Conservation (phyloP, 1,140 invertebrate species). For the Eumaeus atala region DNA sequence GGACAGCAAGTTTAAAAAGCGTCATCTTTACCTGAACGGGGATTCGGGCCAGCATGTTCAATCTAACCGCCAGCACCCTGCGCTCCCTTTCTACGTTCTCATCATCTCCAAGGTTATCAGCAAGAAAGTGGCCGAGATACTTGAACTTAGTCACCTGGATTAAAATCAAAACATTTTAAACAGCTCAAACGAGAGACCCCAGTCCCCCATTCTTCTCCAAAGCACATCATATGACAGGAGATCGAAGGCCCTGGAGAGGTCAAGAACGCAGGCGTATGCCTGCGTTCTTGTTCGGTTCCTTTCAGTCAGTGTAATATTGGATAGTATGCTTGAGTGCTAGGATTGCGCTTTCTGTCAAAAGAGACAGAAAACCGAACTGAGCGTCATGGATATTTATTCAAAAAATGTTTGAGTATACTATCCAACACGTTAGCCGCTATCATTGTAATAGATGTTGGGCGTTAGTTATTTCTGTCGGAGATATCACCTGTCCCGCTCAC, state of each 20-base stretch:
- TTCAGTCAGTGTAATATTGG: constrained; percentile 10
- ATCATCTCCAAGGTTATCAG: no score
- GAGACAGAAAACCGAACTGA: constrained; percentile 2
- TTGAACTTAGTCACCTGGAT: no score
- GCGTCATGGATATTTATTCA: constrained; percentile 6
- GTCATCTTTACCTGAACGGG: no score
- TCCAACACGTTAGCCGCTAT: constrained; percentile 4
- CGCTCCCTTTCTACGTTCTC: no score
- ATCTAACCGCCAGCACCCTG: no score
- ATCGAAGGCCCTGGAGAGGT: no score
- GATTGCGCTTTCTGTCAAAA: constrained; percentile 10
- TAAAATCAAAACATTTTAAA: constrained; percentile 14
- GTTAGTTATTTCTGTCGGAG: neutral
- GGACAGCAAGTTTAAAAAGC: no score
- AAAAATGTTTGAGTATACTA: neutral
- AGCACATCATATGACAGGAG: constrained; percentile 11
- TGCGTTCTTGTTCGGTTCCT: no score
- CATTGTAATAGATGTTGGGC: neutral
- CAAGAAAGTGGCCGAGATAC: no score
- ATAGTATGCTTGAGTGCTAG: constrained; percentile 9
- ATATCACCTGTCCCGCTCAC: neutral
- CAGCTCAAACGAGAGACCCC: constrained; percentile 5
- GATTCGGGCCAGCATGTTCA: no score
- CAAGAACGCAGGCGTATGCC: constrained; percentile 9
- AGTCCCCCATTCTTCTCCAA: neutral